Evolutionary conservation across 2,888 invertebrate species (phyloP).

Genomic region (Epinotia ramella): DNA sequence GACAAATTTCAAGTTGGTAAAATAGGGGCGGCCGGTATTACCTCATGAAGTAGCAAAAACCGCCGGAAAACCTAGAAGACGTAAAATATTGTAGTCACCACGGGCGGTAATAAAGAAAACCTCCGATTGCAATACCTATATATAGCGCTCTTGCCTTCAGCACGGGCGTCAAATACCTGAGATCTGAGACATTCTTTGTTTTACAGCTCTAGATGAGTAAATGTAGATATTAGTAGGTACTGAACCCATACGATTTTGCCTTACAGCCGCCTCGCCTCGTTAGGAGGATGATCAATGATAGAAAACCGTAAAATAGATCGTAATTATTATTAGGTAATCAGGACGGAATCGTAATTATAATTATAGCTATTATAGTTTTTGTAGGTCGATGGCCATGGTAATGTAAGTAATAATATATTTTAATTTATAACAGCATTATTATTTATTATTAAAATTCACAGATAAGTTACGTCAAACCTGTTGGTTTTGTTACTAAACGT

Average conservation of each 20-base stretch:
- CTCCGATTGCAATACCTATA: no score
- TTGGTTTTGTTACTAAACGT: no score
- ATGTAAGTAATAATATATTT: neutral
- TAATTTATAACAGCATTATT: neutral
- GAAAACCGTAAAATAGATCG: neutral
- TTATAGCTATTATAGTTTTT: neutral
- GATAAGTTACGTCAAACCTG: neutral
- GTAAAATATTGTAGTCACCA: no score
- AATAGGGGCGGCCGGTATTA: no score
- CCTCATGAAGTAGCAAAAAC: no score
- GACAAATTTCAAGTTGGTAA: no score
- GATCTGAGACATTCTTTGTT: no score
- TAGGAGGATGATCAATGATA: neutral
- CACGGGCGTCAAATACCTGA: no score
- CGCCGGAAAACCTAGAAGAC: no score
- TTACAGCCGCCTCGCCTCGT: neutral
- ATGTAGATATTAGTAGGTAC: neutral
- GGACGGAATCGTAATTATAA: neutral
- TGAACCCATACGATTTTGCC: neutral
- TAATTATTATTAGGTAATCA: neutral
- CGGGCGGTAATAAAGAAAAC: no score
- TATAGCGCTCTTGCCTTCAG: no score
- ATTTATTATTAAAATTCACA: no score
- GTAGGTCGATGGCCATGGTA: slow-evolving; percentile 1
- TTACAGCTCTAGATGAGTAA: neutral